These are phyloP conservation scores for Lagopus leucura DNA, from an alignment of 2,113 vertebrate species.

Conservation along the genomic window DNA sequence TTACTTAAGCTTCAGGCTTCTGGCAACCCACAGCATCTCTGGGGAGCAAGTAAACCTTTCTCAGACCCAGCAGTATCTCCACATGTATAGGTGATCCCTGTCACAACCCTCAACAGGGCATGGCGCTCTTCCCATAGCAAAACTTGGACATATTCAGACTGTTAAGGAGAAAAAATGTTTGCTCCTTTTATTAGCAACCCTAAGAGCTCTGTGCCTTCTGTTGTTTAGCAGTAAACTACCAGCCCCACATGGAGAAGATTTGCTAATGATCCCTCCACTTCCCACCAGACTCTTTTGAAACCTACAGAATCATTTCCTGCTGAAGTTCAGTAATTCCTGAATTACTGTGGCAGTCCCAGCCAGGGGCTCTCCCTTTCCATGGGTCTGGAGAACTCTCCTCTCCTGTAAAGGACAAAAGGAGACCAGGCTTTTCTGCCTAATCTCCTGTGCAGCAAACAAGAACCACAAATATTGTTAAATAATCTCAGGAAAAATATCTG, in stretches of 20 bases:
- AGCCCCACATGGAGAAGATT: not conserved
- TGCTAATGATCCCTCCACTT: constrained; percentile 2
- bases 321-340: constrained; percentile 4
- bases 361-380: not conserved
- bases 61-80: fast-evolving
- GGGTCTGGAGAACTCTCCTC: not conserved
- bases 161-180: not conserved
- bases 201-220: constrained; percentile 15
- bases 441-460: not conserved
- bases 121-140: not conserved
- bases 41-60: not conserved
- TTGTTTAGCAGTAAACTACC: not conserved
- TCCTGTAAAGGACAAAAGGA: not conserved
- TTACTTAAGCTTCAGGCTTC: not conserved
- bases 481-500: constrained; percentile 41
- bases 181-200: not conserved
- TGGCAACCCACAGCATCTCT: not conserved
- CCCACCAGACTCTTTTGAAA: constrained; percentile 33
- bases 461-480: constrained; percentile 54
- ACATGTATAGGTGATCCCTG: not conserved
- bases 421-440: constrained; percentile 11
- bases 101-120: not conserved
- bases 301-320: not conserved
- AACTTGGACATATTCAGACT: not conserved
- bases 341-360: not conserved